A percentile compares a stretch with the other conserved stretches of the same genome.
Conservation (phyloP, 64 coral and sea anemone genomes). For the Porites lutea region DNA sequence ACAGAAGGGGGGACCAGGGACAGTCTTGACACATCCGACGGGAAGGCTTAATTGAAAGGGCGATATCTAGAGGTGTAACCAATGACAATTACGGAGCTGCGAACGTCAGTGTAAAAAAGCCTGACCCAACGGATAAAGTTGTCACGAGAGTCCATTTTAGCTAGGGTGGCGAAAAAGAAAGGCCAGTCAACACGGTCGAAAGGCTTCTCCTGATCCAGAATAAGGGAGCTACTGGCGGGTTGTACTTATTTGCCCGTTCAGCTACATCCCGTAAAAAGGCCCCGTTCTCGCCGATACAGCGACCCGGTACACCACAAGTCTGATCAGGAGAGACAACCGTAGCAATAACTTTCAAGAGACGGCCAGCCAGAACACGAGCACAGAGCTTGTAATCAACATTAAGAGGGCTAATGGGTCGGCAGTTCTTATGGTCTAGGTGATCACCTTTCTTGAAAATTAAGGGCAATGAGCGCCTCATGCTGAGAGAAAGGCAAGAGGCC, state of each 20-base stretch:
- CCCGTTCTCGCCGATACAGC: constrained; percentile 45
- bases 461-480: neutral
- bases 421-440: constrained; percentile 6
- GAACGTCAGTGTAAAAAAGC: constrained; percentile 2
- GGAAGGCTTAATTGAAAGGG: constrained; percentile 2
- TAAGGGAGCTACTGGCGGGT: neutral
- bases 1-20: constrained; percentile 30
- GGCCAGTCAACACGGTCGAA: constrained; percentile 53
- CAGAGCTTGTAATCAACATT: constrained; percentile 20
- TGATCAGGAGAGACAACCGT: constrained; percentile 31
- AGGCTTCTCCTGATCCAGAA: constrained; percentile 57
- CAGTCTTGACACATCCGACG: constrained; percentile 59
- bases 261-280: constrained; percentile 26
- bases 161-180: neutral
- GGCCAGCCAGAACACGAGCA: neutral
- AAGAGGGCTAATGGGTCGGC: neutral
- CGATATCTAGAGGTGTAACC: neutral
- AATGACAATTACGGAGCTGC: constrained; percentile 37
- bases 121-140: neutral
- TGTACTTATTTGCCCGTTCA: neutral
- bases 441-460: constrained; percentile 14
- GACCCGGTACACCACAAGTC: constrained; percentile 38
- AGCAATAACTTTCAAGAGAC: constrained; percentile 2
- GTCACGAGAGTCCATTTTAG: neutral
- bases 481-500: neutral